Base-by-base conservation (phyloP, 1,140 invertebrate species). In the Zaprionus taronus region DNA sequence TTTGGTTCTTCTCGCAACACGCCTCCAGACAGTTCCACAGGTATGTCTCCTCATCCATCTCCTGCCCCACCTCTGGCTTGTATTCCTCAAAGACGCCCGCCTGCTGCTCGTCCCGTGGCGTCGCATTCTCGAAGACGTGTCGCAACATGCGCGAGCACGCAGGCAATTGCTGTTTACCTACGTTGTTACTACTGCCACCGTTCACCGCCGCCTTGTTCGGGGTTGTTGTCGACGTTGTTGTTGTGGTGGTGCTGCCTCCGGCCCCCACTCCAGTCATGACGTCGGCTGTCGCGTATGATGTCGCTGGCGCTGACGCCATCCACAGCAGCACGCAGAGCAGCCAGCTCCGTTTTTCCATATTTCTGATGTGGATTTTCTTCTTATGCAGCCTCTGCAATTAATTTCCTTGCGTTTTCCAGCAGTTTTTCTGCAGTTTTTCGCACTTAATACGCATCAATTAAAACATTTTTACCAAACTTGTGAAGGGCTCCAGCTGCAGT, bases 11-110 rank as follows among this genome's bases (percentile, higher is more conserved):
- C 20, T 91, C 84, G 91, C 97, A 98, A 87, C 97, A 98, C 38
- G 94, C 93, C 77, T 94, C 93, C 4, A 97, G 94, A 92, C 97
- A 98, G 55, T 95, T 80, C 77, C 81, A 83, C 1, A 92, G 66
- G 41, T 91, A 91, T 7, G 81, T 69, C 57, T 91, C 90, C 53
- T 83, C 90, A 17, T 86, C 85, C 14, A 83, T 22, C 9, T 72
- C 65, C 38, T 51, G 67, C 5, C 36, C 58, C 67, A 38, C 67
- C 51, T 73, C 66, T 2, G 79, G 71, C 14, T 84, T 77, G 66
- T 92, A 92, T 56, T 92, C 84, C 57, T 83, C 80, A 28, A 92
- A 92, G 9, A 81, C 66, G 1, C 91, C 91, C 12, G 91, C 80
- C 38, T 85, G 69, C 53, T 81, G 76, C 31, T 92, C 85, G 26